Evolutionary conservation across 2,888 invertebrate genomes (phyloP).

Genomic region (Fragum sueziense): DNA sequence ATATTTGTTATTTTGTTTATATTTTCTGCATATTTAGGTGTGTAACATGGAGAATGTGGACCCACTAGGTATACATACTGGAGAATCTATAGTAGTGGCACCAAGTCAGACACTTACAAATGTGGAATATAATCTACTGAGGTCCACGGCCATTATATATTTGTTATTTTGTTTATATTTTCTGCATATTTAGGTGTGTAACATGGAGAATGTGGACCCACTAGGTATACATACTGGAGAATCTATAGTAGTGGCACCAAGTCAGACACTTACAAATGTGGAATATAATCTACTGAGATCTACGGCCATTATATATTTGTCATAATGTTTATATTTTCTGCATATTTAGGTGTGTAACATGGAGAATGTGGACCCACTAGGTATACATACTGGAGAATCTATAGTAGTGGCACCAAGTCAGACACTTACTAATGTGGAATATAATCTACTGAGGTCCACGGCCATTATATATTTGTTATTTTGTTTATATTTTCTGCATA

Average conservation of each 20-base stretch:
- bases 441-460: conserved; percentile 95
- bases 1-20: too few relatives aligned
- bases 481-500: too few relatives aligned
- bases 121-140: conserved; percentile 96
- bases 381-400: conserved; percentile 98
- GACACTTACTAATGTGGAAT: conserved; percentile 97
- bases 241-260: conserved; percentile 98
- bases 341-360: conserved; percentile 93
- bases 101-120: conserved; percentile 99
- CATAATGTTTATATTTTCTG: too few relatives aligned
- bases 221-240: conserved; percentile 98
- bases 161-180: too few relatives aligned
- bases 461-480: too few relatives aligned
- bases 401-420: conserved; percentile 99
- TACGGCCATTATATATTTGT: conserved; percentile 96
- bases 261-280: conserved; percentile 96
- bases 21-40: conserved; percentile 85
- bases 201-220: conserved; percentile 99
- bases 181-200: conserved; percentile 88
- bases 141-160: conserved; percentile 97
- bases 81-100: conserved; percentile 98
- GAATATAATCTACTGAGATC: conserved; percentile 98
- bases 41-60: conserved; percentile 99
- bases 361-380: conserved; percentile 99
- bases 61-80: conserved; percentile 98